Base-by-base conservation (phyloP, 1,140 invertebrate genomes). In the Calycopis cecrops region DNA sequence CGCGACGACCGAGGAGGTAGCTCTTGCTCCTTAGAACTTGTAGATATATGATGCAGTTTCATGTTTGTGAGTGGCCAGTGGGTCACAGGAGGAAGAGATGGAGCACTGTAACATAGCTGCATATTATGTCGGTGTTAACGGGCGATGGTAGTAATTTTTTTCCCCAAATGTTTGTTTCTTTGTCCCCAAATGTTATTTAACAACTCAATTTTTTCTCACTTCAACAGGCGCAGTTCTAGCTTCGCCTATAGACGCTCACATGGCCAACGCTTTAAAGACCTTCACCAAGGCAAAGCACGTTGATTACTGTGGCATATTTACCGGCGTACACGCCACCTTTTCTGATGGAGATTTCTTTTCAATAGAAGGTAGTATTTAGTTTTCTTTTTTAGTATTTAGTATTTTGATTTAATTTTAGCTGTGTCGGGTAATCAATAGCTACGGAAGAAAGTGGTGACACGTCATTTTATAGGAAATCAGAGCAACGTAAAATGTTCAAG, bases 271-370 rank as follows among this genome's bases (percentile, higher is more conserved):
- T 3, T 17, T 56, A 17, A 56, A 21, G 54, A 28, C 14, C 17
- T 9, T 17, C 8, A 49, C 49, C 35, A 49, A 28, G 17, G 16
- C 9, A 2, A 49, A 16, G 9, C 35, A 37, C 17, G 40, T 44
- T 3, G 40, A 58, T 3, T n/a, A 14, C 9, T 35, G n/a, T 37
- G 56, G 50, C 3, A 37, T 58, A 1, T 52, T 37, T 33, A 52
- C 49, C 1, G 56, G 56, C 1, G 21, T 57, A 4, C 56, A 52
- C 34, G 40, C 56, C 3, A 52, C 49, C 14, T 58, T 58, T 21
- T 58, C 56, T 0, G 48, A 52, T 4, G 56, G 56, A 10, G 56
- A 58, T 21, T 58, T 58, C 51, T 35, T 48, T 9, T 58, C 56
- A 4, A 52, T 58, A 12, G 50, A 58, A 16, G 56, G 56, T 52